phyloP scores from a whole-genome alignment of 2,888 invertebrate genomes.

The Acronicta leporina region DNA sequence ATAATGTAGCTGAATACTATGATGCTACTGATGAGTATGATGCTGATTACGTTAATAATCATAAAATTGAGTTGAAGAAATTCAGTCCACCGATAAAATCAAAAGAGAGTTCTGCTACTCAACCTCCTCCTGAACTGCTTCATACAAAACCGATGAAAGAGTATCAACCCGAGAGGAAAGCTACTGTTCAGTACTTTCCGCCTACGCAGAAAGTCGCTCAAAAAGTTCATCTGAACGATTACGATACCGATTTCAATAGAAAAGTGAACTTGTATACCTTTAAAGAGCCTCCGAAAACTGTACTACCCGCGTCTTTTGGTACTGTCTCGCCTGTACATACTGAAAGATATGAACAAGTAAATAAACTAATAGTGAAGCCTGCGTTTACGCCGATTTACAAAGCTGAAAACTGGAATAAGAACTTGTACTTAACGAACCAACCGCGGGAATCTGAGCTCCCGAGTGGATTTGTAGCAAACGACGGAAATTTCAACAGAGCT shows the following conservation, averaged over 20 bases:
- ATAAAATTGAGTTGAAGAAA: conserved; percentile 79
- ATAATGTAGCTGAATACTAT: conserved; percentile 73
- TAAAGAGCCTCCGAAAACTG: conserved; percentile 55
- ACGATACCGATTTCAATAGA: conserved; percentile 65
- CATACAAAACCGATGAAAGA: conserved; percentile 50
- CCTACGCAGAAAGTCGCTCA: conserved; percentile 64
- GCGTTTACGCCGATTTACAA: conserved; percentile 31
- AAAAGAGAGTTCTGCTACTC: conserved; percentile 41
- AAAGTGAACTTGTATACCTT: conserved; percentile 67
- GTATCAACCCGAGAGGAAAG: conserved; percentile 68
- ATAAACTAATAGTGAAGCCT: conserved; percentile 26
- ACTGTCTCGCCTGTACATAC: conserved; percentile 37
- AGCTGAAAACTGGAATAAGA: conserved; percentile 51
- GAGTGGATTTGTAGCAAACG: conserved; percentile 53
- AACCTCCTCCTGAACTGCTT: conserved; percentile 45
- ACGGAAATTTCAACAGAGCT: conserved; percentile 68
- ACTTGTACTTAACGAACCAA: conserved; percentile 61
- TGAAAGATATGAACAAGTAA: conserved; percentile 20
- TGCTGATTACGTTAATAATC: conserved; percentile 72
- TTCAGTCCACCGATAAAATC: conserved; percentile 55
- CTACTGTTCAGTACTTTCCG: conserved; percentile 82
- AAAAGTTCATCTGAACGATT: conserved; percentile 63
- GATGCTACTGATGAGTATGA: conserved; percentile 78
- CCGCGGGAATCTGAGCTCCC: conserved; percentile 50
- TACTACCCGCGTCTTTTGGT: conserved; percentile 38